phyloP scores from a whole-genome alignment of 2,113 vertebrate species.

The Heterotilapia buettikoferi region DNA sequence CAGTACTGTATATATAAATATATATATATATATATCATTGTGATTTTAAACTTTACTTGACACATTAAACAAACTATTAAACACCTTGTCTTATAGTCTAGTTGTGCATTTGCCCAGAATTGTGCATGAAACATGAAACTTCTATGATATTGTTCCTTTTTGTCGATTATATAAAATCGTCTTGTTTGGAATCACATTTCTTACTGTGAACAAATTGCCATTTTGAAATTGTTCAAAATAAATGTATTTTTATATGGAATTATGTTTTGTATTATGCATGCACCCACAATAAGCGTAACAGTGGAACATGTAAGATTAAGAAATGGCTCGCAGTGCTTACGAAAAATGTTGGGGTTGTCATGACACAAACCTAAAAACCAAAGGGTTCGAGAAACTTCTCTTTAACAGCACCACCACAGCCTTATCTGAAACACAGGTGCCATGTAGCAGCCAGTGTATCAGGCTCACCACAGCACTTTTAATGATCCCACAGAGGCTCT shows the following conservation, averaged over 20 bases:
- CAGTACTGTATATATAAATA: slow-evolving; percentile 5
- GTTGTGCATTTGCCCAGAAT: slow-evolving; percentile 47
- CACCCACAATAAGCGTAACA: neutral
- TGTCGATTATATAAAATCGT: slow-evolving; percentile 17
- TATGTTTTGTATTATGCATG: neutral
- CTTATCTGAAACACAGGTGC: slow-evolving; percentile 9
- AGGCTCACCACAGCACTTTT: neutral
- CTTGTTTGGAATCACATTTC: slow-evolving; percentile 60
- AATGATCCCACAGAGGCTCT: slow-evolving; percentile 42
- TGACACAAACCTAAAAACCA: neutral
- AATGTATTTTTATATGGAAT: slow-evolving; percentile 74
- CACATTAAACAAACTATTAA: slow-evolving; percentile 47
- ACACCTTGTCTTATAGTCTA: slow-evolving; percentile 48
- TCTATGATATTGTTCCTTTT: slow-evolving; percentile 48
- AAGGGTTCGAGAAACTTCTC: neutral
- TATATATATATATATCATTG: slow-evolving; percentile 1
- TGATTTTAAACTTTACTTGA: slow-evolving; percentile 50
- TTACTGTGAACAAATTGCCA: slow-evolving; percentile 69
- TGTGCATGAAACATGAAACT: slow-evolving; percentile 61
- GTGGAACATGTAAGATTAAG: neutral
- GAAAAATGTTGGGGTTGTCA: neutral
- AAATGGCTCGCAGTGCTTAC: neutral
- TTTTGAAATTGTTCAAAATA: slow-evolving; percentile 73
- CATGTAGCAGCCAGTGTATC: slow-evolving; percentile 12
- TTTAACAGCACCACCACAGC: neutral